Evolutionary conservation across 2,797 vertebrate species (phyloP).

Genomic region (Chaenodraco wilsoni): DNA sequence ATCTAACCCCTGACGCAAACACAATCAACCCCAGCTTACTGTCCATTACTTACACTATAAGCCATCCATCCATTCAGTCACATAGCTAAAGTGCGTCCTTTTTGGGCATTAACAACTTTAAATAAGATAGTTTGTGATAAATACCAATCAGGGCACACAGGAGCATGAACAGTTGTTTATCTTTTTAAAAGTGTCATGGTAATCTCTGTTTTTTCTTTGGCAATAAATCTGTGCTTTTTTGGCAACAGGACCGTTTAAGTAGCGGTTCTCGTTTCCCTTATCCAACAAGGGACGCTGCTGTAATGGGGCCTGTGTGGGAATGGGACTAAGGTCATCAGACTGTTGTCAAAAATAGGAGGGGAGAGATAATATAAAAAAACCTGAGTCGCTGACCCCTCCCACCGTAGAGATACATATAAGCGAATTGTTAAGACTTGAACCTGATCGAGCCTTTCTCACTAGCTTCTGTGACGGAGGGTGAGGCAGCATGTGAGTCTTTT

Average conservation of each 20-base stretch:
- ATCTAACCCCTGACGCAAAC: slow-evolving; percentile 16
- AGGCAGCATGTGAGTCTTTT: slow-evolving; percentile 22
- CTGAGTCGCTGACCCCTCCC: slow-evolving; percentile 74
- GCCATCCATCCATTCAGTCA: not conserved
- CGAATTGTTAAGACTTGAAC: slow-evolving; percentile 72
- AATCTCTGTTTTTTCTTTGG: slow-evolving; percentile 22
- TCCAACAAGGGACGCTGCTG: slow-evolving; percentile 51
- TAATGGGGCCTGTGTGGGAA: slow-evolving; percentile 55
- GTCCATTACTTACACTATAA: slow-evolving; percentile 7
- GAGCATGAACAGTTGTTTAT: slow-evolving; percentile 4
- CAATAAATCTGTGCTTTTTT: slow-evolving; percentile 28
- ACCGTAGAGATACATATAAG: slow-evolving; percentile 79
- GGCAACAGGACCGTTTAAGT: slow-evolving; percentile 41
- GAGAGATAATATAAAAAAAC: slow-evolving; percentile 75
- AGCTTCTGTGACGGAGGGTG: slow-evolving; percentile 25
- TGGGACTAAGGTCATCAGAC: slow-evolving; percentile 62
- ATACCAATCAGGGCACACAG: not conserved
- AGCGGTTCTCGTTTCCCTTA: slow-evolving; percentile 44
- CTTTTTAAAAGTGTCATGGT: slow-evolving; percentile 20
- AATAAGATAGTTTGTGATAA: not conserved
- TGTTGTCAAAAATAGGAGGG: slow-evolving; percentile 78
- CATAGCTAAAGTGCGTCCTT: not conserved
- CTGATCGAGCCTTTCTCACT: slow-evolving; percentile 36
- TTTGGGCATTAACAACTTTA: slow-evolving; percentile 3
- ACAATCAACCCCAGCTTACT: slow-evolving; percentile 25